Percentiles rank a stretch among this genome's conserved stretches.
Evolutionary conservation across 2,888 invertebrate species (phyloP).

Genomic region (Apocheima hispidaria): DNA sequence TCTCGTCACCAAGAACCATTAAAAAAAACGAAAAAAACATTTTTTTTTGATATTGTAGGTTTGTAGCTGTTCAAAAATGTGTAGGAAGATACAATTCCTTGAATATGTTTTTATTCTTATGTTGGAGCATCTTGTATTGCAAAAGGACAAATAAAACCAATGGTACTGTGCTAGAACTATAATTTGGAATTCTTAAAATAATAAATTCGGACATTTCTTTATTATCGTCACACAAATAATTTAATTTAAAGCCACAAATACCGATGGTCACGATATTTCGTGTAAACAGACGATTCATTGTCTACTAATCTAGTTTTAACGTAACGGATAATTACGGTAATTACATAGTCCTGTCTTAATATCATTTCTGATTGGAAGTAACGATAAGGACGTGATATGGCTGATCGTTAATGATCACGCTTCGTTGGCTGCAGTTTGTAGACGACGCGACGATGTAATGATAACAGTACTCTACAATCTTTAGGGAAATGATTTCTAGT

Average conservation of each 20-base stretch:
- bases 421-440: not conserved
- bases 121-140: too few relatives aligned
- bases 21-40: too few relatives aligned
- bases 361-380: conserved; percentile 21
- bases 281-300: conserved; percentile 31
- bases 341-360: conserved; percentile 6
- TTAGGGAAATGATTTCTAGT: not conserved
- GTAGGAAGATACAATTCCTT: too few relatives aligned
- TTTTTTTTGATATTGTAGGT: too few relatives aligned
- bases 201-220: too few relatives aligned
- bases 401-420: conserved; percentile 8
- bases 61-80: too few relatives aligned
- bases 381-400: conserved; percentile 14
- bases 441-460: not conserved
- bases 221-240: not conserved
- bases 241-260: conserved; percentile 1
- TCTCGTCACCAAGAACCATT: too few relatives aligned
- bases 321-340: conserved; percentile 17
- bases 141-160: too few relatives aligned
- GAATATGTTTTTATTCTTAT: too few relatives aligned
- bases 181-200: too few relatives aligned
- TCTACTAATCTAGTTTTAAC: conserved; percentile 31
- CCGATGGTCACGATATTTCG: conserved; percentile 10
- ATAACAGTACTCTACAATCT: conserved; percentile 2
- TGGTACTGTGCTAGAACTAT: too few relatives aligned